Evolutionary conservation across 2,888 invertebrate genomes (phyloP), one percentile per base, ranked within the genome.

Genomic region (Chrysolina americana): DNA sequence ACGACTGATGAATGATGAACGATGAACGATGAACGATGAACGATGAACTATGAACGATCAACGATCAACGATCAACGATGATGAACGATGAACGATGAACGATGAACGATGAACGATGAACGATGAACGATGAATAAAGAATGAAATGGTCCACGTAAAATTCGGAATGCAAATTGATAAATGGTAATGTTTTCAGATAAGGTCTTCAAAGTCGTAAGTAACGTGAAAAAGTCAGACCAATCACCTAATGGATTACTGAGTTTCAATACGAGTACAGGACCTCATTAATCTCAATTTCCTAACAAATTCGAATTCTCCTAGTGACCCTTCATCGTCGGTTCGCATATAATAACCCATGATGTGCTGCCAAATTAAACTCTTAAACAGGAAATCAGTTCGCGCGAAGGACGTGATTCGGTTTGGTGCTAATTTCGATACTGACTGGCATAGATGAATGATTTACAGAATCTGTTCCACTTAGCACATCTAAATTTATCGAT

Each of bases 391-490:
- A 19, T 53, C 53, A 53, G 21, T 19, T 11, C 11, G 21, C 21
- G 53, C 21, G 21, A 19, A 21, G 11, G 53, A 53, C 23, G 53
- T 53, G 21, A 53, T 53, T 53, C 53, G 21, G 53, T 53, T 53
- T 21, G 53, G 23, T 13, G 21, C 19, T 19, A 13, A 21, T 53
- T 53, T 53, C 0, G 50, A 53, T n/a, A 53, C 21, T 19, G 50
- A 53, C 50, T 53, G 21, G 53, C 21, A 11, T 53, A 13, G 23
- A 21, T 53, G 53, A 53, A 53, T 53, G 13, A 13, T 53, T 23
- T 53, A 53, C 53, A 21, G 23, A 53, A 53, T 53, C 53, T 53
- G 53, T 23, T 19, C 53, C 53, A 53, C 53, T 53, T 53, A 13
- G 23, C 21, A 21, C 21, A 13, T 53, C 53, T 53, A 53, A 53